Conservation (phyloP, 2,113 vertebrate genomes). For the Xiphophorus hellerii region DNA sequence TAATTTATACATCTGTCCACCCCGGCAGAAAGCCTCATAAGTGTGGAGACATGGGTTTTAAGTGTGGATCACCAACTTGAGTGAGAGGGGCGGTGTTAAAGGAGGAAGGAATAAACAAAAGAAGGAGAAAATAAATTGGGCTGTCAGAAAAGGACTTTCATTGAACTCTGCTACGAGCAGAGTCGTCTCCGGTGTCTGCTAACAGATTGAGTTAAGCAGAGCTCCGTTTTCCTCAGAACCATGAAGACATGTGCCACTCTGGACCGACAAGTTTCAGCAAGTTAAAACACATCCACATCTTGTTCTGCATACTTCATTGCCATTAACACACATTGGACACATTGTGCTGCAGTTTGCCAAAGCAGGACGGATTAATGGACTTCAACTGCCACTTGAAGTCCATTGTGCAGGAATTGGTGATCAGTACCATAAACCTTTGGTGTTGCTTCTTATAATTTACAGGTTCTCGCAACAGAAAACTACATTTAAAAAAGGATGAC, state of each 20-base stretch:
- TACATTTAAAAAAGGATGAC: not conserved
- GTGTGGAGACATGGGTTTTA: not conserved
- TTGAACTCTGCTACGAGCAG: not conserved
- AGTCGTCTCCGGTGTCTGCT: too few species aligned
- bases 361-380: not conserved
- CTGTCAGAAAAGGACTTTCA: conserved; percentile 3
- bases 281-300: too few species aligned
- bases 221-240: not conserved
- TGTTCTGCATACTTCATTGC: not conserved
- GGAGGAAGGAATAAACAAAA: conserved; percentile 5
- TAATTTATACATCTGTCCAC: conserved; percentile 76
- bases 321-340: not conserved
- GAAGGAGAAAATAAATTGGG: not conserved
- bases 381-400: not conserved
- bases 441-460: not conserved
- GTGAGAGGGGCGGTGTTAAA: not conserved
- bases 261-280: not conserved
- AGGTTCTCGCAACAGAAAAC: not conserved
- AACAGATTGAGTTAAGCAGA: not conserved
- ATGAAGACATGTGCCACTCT: not conserved
- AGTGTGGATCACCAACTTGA: conserved; percentile 6
- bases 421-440: not conserved
- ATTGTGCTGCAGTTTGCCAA: not conserved
- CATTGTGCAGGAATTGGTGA: not conserved
- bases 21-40: conserved; percentile 37